Percentiles rank a stretch among this genome's conserved stretches.
Conservation (phyloP, 2,888 invertebrate species). For the Polyommatus icarus region DNA sequence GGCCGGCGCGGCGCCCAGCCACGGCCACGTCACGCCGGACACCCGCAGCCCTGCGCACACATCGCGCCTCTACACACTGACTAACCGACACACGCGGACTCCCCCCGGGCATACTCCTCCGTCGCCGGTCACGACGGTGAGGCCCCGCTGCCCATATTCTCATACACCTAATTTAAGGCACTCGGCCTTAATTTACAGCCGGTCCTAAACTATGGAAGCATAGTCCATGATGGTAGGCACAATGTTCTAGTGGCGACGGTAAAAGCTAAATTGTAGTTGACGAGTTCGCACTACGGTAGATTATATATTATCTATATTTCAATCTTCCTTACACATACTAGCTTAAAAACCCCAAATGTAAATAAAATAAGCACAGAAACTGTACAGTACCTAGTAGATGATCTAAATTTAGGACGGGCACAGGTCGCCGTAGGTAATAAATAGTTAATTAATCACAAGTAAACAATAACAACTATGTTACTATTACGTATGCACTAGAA, state of each 20-base stretch:
- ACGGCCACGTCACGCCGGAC: conserved; percentile 88
- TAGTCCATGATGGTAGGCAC: background rate
- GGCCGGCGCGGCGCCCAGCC: conserved; percentile 83
- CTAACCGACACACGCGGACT: conserved; percentile 40
- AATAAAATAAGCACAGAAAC: conserved; percentile 3
- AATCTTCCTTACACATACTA: background rate
- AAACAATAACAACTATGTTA: conserved; percentile 53
- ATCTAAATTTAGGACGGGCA: conserved; percentile 33
- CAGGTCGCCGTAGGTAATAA: conserved; percentile 45
- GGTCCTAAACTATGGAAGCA: background rate
- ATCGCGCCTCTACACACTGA: conserved; percentile 62
- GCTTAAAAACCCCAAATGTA: background rate
- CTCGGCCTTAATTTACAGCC: background rate
- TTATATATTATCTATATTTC: background rate
- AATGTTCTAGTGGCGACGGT: background rate
- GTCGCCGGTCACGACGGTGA: conserved; percentile 22
- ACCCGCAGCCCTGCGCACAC: conserved; percentile 86
- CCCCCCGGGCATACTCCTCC: background rate
- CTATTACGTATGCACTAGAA: conserved; percentile 58
- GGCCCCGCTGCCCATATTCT: conserved; percentile 2
- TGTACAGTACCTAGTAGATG: conserved; percentile 38
- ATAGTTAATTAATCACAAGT: conserved; percentile 52
- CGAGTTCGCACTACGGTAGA: background rate
- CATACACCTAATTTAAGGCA: background rate
- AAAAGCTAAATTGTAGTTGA: background rate